Conservation (phyloP, 2,888 invertebrate genomes). For the Philereme transversata region DNA sequence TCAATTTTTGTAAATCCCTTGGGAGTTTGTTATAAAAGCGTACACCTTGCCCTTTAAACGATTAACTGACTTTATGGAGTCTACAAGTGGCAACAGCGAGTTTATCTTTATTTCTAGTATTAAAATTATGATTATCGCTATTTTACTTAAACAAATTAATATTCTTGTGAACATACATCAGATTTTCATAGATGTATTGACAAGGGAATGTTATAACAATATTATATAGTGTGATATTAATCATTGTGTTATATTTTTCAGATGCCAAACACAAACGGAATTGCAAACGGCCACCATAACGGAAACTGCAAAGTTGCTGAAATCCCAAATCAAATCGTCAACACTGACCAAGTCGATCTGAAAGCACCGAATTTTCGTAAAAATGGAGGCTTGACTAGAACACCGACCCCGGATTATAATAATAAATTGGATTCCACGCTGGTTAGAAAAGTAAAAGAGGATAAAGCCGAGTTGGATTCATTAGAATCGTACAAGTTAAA, state of each 20-base stretch:
- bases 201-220: too few species aligned
- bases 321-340: conserved; percentile 10
- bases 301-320: conserved; percentile 51
- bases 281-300: conserved; percentile 62
- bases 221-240: too few species aligned
- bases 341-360: conserved; percentile 43
- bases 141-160: too few species aligned
- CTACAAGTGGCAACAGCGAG: too few species aligned
- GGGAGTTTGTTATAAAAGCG: too few species aligned
- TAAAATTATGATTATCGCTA: too few species aligned
- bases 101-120: too few species aligned
- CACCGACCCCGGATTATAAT: conserved; percentile 74
- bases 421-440: conserved; percentile 56
- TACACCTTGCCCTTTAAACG: too few species aligned
- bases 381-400: conserved; percentile 64
- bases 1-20: too few species aligned
- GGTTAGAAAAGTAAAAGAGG: conserved; percentile 67
- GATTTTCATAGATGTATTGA: too few species aligned
- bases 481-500: conserved; percentile 89
- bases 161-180: too few species aligned
- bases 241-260: conserved; percentile 43
- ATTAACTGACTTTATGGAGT: too few species aligned
- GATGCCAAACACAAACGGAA: conserved; percentile 69
- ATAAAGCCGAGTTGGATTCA: conserved; percentile 89
- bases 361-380: conserved; percentile 62